These are phyloP conservation scores for Triplophysa tibetana DNA, from an alignment of 2,113 vertebrate genomes.

Conservation along the genomic window DNA sequence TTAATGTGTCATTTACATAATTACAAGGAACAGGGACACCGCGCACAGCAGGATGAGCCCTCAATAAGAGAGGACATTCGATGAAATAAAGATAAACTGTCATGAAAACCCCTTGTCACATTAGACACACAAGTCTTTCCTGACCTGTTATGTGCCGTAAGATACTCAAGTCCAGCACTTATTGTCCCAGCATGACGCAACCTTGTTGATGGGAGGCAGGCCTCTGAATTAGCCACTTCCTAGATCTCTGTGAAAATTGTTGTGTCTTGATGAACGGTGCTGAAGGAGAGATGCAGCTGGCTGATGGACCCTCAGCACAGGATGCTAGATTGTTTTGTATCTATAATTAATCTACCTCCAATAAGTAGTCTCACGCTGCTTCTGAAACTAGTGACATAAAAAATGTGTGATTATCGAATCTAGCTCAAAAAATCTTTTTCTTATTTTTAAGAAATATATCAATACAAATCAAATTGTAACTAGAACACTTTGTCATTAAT, in stretches of 20 bases:
- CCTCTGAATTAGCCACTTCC: slow-evolving; percentile 42
- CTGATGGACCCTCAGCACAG: slow-evolving; percentile 41
- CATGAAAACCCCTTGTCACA: slow-evolving; percentile 8
- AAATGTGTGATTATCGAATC: slow-evolving; percentile 24
- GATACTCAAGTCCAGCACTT: slow-evolving; percentile 26
- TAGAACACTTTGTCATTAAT: slow-evolving; percentile 33
- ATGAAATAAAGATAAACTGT: slow-evolving; percentile 43
- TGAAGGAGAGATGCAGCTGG: slow-evolving; percentile 47
- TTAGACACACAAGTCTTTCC: slow-evolving; percentile 11
- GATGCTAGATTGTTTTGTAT: slow-evolving; percentile 42
- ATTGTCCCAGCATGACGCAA: neutral
- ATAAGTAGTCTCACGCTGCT: slow-evolving; percentile 38
- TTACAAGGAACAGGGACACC: slow-evolving; percentile 76
- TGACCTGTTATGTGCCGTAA: slow-evolving; percentile 9
- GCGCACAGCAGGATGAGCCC: slow-evolving; percentile 68
- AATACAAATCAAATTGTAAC: neutral
- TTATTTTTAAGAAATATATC: neutral
- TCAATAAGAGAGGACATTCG: slow-evolving; percentile 54
- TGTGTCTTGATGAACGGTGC: slow-evolving; percentile 19
- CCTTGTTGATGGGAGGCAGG: slow-evolving; percentile 3
- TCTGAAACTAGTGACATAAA: slow-evolving; percentile 18
- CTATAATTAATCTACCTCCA: slow-evolving; percentile 48
- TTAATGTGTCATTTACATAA: slow-evolving; percentile 83
- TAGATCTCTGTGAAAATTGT: slow-evolving; percentile 10
- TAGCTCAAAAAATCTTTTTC: neutral